Percentiles rank a stretch among this genome's conserved stretches.
Conservation (phyloP, 1,140 invertebrate species). For the Drosophila watanabei region DNA sequence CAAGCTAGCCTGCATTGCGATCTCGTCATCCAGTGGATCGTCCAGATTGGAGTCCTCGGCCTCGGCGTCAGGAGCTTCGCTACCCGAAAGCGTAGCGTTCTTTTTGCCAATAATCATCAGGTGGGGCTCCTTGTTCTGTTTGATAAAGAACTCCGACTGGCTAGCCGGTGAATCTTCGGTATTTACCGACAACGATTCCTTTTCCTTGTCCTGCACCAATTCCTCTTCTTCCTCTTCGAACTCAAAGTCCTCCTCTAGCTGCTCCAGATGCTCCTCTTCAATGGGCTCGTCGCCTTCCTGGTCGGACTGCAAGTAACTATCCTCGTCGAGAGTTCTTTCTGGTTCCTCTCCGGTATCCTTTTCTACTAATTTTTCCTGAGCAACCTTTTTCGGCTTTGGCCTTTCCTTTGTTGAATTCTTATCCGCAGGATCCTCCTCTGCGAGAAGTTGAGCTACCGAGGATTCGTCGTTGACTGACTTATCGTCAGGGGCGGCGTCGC, state of each 20-base stretch:
- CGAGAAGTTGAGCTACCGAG: neutral
- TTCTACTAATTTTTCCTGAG: neutral
- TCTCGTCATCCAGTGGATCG: conserved; percentile 32
- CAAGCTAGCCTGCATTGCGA: conserved; percentile 36
- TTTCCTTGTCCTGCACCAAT: neutral
- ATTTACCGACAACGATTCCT: neutral
- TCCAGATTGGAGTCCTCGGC: neutral
- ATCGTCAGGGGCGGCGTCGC: neutral
- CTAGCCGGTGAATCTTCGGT: conserved; percentile 3
- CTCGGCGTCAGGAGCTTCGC: neutral
- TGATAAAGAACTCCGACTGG: conserved; percentile 59
- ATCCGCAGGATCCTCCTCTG: neutral
- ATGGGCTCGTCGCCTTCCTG: conserved; percentile 19
- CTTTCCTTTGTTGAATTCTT: neutral
- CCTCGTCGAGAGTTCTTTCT: neutral
- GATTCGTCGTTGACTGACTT: conserved; percentile 32
- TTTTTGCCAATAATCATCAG: conserved; percentile 64
- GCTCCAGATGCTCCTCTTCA: conserved; percentile 22
- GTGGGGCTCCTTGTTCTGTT: conserved; percentile 39
- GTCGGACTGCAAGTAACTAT: conserved; percentile 14
- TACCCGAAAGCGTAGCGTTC: neutral
- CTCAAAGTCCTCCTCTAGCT: conserved; percentile 10
- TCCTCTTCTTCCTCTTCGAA: neutral
- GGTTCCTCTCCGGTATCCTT: neutral
- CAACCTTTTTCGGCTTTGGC: neutral